Percentiles rank a stretch among this genome's conserved stretches.
Conservation (phyloP, 2,888 invertebrate species). For the Mycalesis mineus region DNA sequence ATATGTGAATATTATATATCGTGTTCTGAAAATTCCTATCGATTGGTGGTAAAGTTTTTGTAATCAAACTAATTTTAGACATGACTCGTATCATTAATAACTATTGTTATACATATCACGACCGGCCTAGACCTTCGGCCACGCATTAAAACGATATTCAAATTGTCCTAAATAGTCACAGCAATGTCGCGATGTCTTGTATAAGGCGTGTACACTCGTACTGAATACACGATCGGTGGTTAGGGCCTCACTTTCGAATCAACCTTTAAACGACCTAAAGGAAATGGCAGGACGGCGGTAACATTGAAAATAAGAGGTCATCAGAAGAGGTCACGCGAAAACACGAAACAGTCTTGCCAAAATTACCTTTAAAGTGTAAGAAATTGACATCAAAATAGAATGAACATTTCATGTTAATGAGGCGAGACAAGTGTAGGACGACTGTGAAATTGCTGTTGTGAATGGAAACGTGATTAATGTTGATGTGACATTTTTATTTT, state of each 20-base stretch:
- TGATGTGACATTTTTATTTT: not conserved
- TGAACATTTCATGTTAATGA: not conserved
- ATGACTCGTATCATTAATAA: not conserved
- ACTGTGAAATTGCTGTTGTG: not conserved
- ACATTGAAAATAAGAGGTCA: slow-evolving; percentile 17
- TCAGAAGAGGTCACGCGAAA: slow-evolving; percentile 7
- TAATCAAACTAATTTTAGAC: slow-evolving; percentile 2
- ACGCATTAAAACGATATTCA: slow-evolving; percentile 21
- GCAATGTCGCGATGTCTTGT: slow-evolving; percentile 15
- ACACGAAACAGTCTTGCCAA: not conserved
- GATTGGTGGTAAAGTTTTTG: no score
- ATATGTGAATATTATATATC: no score
- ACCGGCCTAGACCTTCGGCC: slow-evolving; percentile 22
- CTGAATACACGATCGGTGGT: slow-evolving; percentile 31
- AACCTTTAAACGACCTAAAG: slow-evolving; percentile 23
- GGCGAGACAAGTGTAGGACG: not conserved
- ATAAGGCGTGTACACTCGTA: slow-evolving; percentile 16
- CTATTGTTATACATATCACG: slow-evolving; percentile 19
- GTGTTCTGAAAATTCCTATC: no score
- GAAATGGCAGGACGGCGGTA: slow-evolving; percentile 20
- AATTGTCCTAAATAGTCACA: slow-evolving; percentile 20
- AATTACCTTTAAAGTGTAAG: not conserved
- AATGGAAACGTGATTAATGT: not conserved
- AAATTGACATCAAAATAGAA: not conserved
- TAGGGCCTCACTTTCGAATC: slow-evolving; percentile 35